Evolutionary conservation across 2,113 vertebrate species (phyloP).

Genomic region (Gallinago paraguaiae): DNA sequence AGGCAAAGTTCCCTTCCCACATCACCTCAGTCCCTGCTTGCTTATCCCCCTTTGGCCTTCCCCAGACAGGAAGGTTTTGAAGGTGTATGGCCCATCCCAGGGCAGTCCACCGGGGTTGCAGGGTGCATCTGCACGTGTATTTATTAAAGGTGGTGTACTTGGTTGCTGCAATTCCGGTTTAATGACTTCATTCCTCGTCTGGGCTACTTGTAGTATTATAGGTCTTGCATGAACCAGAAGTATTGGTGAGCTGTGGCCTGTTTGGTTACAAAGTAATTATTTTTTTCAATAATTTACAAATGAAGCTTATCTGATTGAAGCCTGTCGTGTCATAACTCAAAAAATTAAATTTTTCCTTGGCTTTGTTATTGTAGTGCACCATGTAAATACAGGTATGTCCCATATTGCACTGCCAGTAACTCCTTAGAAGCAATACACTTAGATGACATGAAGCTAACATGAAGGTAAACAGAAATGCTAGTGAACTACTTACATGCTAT

Average conservation of each 20-base stretch:
- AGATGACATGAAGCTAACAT: not conserved
- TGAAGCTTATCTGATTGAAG: not conserved
- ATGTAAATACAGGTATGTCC: not conserved
- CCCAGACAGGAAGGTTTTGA: not conserved
- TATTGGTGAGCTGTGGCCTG: not conserved
- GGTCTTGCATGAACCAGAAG: not conserved
- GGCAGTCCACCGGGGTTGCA: not conserved
- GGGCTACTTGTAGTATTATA: not conserved
- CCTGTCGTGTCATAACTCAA: not conserved
- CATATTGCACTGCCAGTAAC: not conserved
- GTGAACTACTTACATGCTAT: not conserved
- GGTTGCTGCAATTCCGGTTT: not conserved
- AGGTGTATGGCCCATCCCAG: not conserved
- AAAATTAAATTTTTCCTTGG: not conserved
- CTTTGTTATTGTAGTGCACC: not conserved
- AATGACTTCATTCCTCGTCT: not conserved
- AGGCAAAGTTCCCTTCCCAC: not conserved
- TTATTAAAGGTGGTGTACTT: not conserved
- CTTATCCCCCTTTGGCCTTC: not conserved
- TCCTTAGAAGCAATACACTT: not conserved
- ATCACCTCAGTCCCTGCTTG: too few relatives aligned
- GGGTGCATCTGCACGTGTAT: not conserved
- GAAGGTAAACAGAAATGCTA: not conserved
- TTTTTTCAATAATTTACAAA: not conserved
- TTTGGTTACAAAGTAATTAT: not conserved